Evolutionary conservation across 2,888 invertebrate species (phyloP).

Genomic region (Ecliptopera silaceata): DNA sequence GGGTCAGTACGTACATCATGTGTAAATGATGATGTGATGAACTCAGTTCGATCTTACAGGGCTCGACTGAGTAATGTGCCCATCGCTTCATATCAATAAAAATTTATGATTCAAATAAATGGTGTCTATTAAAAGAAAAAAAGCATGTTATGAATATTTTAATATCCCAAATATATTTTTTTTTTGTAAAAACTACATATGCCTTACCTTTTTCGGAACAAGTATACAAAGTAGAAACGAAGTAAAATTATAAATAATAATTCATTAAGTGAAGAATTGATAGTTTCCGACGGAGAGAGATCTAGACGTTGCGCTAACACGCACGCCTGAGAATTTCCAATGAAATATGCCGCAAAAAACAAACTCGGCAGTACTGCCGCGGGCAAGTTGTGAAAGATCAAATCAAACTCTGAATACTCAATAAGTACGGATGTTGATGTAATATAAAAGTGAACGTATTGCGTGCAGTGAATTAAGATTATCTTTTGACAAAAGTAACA

Average conservation of each 20-base stretch:
- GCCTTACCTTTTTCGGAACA: no score
- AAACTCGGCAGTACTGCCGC: conserved; percentile 36
- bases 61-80: no score
- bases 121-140: no score
- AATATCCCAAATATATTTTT: no score
- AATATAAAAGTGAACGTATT: conserved; percentile 63
- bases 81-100: no score
- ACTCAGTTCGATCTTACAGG: no score
- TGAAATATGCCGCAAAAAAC: conserved; percentile 62
- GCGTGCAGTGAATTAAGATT: conserved; percentile 47
- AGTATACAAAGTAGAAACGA: not conserved
- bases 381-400: conserved; percentile 45
- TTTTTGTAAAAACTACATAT: no score
- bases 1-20: conserved; percentile 47
- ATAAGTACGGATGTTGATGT: conserved; percentile 58
- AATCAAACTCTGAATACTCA: conserved; percentile 43
- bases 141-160: no score
- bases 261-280: conserved; percentile 28
- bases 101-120: no score
- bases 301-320: conserved; percentile 47
- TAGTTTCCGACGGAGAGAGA: conserved; percentile 54
- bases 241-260: not conserved
- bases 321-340: conserved; percentile 68
- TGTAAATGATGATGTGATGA: conserved; percentile 39
- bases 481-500: conserved; percentile 19